These are phyloP conservation scores for Amblyjoppa proteus DNA, from an alignment of 2,888 invertebrate species.

Conservation along the genomic window DNA sequence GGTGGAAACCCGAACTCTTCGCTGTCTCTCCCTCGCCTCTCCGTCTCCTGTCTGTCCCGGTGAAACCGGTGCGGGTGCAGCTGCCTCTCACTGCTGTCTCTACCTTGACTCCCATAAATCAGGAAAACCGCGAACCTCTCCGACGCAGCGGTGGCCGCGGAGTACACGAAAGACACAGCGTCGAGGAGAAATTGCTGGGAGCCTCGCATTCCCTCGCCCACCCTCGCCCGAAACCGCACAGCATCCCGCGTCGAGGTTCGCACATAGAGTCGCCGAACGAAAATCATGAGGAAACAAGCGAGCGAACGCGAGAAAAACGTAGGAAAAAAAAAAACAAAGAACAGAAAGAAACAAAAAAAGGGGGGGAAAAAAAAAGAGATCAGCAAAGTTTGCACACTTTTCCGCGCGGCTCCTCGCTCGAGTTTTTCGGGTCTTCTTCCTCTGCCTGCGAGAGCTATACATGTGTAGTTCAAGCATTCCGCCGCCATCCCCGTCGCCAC, in stretches of 20 bases:
- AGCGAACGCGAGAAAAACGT: background rate
- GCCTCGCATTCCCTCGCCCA: background rate
- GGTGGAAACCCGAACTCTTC: constrained; percentile 6
- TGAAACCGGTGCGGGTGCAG: background rate
- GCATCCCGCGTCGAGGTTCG: background rate
- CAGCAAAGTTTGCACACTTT: constrained; percentile 34
- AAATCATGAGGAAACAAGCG: constrained; percentile 5
- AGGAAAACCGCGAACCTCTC: constrained; percentile 22
- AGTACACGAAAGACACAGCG: background rate
- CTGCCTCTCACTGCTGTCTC: constrained; percentile 3
- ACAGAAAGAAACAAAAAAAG: background rate
- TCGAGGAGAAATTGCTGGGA: constrained; percentile 10
- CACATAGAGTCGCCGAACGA: constrained; percentile 4
- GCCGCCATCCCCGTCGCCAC: constrained; percentile 12
- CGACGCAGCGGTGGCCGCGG: background rate
- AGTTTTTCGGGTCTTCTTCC: background rate
- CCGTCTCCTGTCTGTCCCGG: constrained; percentile 12
- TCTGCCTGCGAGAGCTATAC: constrained; percentile 1
- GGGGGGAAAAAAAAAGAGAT: background rate
- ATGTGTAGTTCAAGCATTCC: background rate
- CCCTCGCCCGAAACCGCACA: background rate
- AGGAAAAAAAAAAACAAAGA: background rate
- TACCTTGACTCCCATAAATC: constrained; percentile 45
- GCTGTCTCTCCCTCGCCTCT: background rate
- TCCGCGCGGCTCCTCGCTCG: background rate